A percentile compares a stretch with the other conserved stretches of the same genome.
These are phyloP conservation scores for Saturnia pavonia DNA, from an alignment of 2,888 invertebrate genomes.

Conservation along the genomic window DNA sequence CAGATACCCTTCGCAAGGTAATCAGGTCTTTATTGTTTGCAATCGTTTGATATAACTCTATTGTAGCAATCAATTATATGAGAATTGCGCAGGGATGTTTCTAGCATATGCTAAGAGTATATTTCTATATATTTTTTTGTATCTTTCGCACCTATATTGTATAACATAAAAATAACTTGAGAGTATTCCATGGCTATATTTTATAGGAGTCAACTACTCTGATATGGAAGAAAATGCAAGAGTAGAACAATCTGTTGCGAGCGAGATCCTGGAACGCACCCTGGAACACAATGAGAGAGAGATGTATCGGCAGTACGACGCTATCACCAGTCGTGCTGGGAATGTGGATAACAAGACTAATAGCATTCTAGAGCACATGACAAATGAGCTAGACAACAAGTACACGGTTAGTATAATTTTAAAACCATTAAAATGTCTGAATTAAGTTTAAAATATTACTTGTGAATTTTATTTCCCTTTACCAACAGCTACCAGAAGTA, in stretches of 20 bases:
- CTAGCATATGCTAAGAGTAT: too few species aligned
- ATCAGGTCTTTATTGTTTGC: not conserved
- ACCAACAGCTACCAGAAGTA: conserved; percentile 64
- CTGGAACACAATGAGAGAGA: conserved; percentile 60
- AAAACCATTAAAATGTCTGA: not conserved
- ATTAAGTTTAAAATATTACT: not conserved
- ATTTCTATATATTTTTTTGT: too few species aligned
- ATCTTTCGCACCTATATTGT: not conserved
- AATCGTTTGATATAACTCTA: too few species aligned
- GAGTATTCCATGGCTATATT: not conserved
- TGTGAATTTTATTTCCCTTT: not conserved
- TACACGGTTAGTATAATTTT: conserved; percentile 53
- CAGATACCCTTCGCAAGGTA: conserved; percentile 73
- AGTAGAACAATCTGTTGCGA: conserved; percentile 64
- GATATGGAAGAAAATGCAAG: conserved; percentile 56
- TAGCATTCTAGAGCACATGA: conserved; percentile 65
- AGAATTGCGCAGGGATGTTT: too few species aligned
- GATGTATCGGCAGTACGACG: conserved; percentile 55
- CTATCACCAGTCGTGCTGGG: conserved; percentile 60
- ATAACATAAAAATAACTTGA: not conserved
- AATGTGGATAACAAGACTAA: conserved; percentile 72
- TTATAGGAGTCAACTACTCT: conserved; percentile 55
- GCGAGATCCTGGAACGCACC: conserved; percentile 63
- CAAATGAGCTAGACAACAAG: conserved; percentile 58
- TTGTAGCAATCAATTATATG: too few species aligned